Percentiles rank a stretch among this genome's conserved stretches.
phyloP scores from a whole-genome alignment of 2,113 vertebrate species.

The Chloroceryle aenea region DNA sequence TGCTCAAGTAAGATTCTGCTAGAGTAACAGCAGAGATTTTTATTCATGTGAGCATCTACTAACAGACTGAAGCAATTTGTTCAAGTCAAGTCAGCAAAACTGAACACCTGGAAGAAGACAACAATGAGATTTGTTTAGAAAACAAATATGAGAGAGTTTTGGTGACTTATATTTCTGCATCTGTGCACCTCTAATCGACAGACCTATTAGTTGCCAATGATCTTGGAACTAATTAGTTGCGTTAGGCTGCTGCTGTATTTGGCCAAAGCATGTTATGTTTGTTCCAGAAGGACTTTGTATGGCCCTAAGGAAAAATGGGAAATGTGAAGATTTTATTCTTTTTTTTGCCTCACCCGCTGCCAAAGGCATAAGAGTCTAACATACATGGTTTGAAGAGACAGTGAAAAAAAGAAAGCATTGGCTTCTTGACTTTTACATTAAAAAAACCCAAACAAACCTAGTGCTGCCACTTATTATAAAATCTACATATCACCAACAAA shows the following conservation, averaged over 20 bases:
- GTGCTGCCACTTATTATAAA: not conserved
- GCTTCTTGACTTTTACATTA: not conserved
- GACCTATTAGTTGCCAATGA: not conserved
- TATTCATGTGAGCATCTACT: conserved; percentile 6
- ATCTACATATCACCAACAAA: not conserved
- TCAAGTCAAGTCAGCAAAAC: conserved; percentile 53
- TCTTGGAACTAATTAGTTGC: not conserved
- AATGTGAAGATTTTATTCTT: accelerated
- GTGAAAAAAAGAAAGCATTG: not conserved
- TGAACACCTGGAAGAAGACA: conserved; percentile 39
- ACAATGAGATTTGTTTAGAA: conserved; percentile 7
- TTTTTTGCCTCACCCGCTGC: not conserved
- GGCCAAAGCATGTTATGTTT: not conserved
- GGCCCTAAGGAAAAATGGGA: not conserved
- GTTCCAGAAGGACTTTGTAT: not conserved
- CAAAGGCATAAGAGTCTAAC: not conserved
- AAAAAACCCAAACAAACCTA: not conserved
- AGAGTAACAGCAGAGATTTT: not conserved
- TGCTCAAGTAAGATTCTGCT: not conserved
- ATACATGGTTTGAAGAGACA: not conserved
- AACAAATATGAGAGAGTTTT: not conserved
- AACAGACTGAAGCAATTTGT: conserved; percentile 39
- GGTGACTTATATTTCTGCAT: not conserved
- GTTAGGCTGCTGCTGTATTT: not conserved
- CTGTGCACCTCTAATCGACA: not conserved